Evolutionary conservation across 2,797 vertebrate genomes (phyloP).

Genomic region (Syndactyla subalaris): DNA sequence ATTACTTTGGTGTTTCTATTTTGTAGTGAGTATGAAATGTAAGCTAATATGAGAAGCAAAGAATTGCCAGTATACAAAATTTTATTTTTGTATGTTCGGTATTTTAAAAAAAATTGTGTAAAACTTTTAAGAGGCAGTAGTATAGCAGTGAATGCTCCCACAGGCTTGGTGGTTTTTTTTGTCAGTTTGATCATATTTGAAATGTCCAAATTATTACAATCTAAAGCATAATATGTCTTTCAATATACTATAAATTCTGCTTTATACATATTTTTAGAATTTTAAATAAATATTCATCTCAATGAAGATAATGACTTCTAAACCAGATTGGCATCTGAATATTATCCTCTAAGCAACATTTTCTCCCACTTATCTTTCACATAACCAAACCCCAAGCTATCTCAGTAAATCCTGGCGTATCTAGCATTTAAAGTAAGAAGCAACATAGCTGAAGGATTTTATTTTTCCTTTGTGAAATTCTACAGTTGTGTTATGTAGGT

Average conservation of each 20-base stretch:
- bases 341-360: slow-evolving; percentile 29
- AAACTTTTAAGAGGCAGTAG: not conserved
- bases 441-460: not conserved
- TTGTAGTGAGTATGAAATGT: not conserved
- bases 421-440: not conserved
- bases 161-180: not conserved
- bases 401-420: not conserved
- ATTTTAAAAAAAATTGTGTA: not conserved
- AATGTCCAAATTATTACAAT: not conserved
- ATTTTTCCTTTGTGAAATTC: not conserved
- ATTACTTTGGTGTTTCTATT: not conserved
- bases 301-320: slow-evolving; percentile 6
- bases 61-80: not conserved
- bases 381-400: not conserved
- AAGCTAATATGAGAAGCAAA: not conserved
- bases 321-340: not conserved
- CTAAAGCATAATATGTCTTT: not conserved
- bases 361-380: not conserved
- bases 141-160: not conserved
- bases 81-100: not conserved
- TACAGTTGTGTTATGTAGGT: not conserved
- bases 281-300: slow-evolving; percentile 39
- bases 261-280: not conserved
- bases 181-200: not conserved
- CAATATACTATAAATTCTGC: not conserved